These are phyloP conservation scores for Ceryle rudis DNA, from an alignment of 2,797 vertebrate species.

Conservation along the genomic window DNA sequence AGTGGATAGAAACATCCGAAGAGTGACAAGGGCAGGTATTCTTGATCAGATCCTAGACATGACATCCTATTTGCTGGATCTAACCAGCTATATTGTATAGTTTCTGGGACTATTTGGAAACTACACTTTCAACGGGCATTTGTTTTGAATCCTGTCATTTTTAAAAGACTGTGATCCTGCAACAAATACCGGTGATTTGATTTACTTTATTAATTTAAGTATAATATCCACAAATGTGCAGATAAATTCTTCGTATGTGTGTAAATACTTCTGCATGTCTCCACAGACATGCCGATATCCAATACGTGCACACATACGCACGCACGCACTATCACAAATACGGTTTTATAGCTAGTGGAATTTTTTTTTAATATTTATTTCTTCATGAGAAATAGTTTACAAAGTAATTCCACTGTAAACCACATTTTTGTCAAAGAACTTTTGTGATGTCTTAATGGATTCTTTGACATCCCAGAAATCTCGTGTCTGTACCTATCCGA, in stretches of 20 bases:
- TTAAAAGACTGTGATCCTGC: conserved; percentile 79
- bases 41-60: conserved; percentile 98
- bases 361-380: conserved; percentile 72
- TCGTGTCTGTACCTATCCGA: conserved; percentile 68
- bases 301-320: conserved; percentile 26
- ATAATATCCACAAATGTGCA: conserved; percentile 73
- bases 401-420: conserved; percentile 74
- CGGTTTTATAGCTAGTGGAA: conserved; percentile 66
- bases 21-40: conserved; percentile 92
- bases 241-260: conserved; percentile 56
- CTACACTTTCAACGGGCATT: conserved; percentile 82
- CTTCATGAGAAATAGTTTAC: conserved; percentile 74
- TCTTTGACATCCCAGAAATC: conserved; percentile 70
- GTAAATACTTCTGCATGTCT: conserved; percentile 30
- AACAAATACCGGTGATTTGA: conserved; percentile 79
- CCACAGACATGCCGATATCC: not conserved
- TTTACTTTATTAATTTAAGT: conserved; percentile 83
- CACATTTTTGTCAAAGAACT: conserved; percentile 47
- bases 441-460: conserved; percentile 61
- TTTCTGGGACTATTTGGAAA: conserved; percentile 79
- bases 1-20: conserved; percentile 89
- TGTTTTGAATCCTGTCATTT: conserved; percentile 81
- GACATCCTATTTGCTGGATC: conserved; percentile 97
- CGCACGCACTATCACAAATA: not conserved
- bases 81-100: conserved; percentile 99